Percentiles rank a stretch among this genome's conserved stretches.
phyloP scores from a whole-genome alignment of 2,888 invertebrate species.

The Lutraria lutraria region DNA sequence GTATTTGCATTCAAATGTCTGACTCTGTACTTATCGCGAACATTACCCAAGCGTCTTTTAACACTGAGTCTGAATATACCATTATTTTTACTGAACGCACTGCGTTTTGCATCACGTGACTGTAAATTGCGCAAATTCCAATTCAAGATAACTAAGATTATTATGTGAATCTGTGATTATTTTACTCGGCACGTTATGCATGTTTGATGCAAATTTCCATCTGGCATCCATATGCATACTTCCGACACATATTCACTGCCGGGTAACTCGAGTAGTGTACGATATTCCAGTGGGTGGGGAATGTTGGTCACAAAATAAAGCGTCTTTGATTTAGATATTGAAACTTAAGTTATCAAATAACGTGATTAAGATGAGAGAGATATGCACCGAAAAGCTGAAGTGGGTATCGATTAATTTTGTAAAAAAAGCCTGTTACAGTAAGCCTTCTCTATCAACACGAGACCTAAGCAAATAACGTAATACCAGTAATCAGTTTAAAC shows the following conservation, averaged over 20 bases:
- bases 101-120: constrained; percentile 18
- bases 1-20: neutral
- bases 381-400: constrained; percentile 36
- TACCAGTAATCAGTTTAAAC: constrained; percentile 13
- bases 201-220: constrained; percentile 31
- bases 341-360: constrained; percentile 38
- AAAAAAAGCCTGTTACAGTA: constrained; percentile 24
- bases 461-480: neutral
- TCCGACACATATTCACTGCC: constrained; percentile 9
- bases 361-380: constrained; percentile 23
- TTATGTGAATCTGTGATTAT: constrained; percentile 21
- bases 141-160: constrained; percentile 28
- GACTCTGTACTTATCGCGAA: neutral
- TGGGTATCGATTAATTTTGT: constrained; percentile 33
- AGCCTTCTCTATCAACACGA: constrained; percentile 4
- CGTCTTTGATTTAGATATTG: constrained; percentile 53
- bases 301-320: constrained; percentile 19
- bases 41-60: neutral
- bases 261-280: constrained; percentile 22
- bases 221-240: constrained; percentile 30
- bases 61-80: constrained; percentile 17
- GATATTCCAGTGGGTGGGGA: constrained; percentile 38
- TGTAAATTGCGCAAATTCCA: constrained; percentile 29
- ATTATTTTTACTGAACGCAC: neutral
- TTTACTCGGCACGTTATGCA: constrained; percentile 36